Percentiles rank a stretch among this genome's conserved stretches.
Conservation (phyloP, 2,797 vertebrate genomes). For the Lindbergichthys nudifrons region DNA sequence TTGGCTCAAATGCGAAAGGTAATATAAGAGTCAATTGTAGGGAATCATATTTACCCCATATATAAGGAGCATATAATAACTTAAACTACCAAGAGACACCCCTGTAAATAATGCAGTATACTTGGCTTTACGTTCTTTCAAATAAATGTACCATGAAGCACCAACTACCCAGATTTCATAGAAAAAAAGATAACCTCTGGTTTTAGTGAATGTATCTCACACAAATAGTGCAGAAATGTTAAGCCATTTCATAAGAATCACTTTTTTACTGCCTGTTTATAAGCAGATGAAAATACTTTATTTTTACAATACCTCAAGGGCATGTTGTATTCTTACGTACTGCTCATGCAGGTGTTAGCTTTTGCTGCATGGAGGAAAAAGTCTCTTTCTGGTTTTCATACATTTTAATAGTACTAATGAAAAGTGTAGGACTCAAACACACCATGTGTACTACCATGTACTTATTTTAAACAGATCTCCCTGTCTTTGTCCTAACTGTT, state of each 20-base stretch:
- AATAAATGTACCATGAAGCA: conserved; percentile 15
- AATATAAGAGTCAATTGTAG: conserved; percentile 72
- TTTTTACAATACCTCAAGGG: conserved; percentile 72
- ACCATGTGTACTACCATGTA: no score
- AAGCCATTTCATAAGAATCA: conserved; percentile 30
- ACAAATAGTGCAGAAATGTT: conserved; percentile 24
- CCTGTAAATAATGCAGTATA: conserved; percentile 24
- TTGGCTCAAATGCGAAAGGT: conserved; percentile 74
- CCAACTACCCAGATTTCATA: conserved; percentile 14
- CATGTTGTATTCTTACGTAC: conserved; percentile 64
- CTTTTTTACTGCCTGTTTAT: conserved; percentile 33
- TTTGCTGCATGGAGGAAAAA: conserved; percentile 38
- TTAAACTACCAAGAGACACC: conserved; percentile 47
- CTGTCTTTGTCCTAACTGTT: conserved; percentile 64
- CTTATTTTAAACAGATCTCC: conserved; percentile 49
- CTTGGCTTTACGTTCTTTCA: conserved; percentile 23
- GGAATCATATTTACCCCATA: conserved; percentile 69
- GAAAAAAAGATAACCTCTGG: conserved; percentile 12
- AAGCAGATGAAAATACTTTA: conserved; percentile 77
- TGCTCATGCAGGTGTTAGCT: conserved; percentile 74
- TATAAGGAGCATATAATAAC: conserved; percentile 45
- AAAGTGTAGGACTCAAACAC: conserved; percentile 44
- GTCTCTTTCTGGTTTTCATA: conserved; percentile 32
- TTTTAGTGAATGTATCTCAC: conserved; percentile 24
- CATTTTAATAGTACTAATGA: conserved; percentile 54